These are phyloP conservation scores for Drosophila macrospina DNA, from an alignment of 2,888 invertebrate species.

Conservation along the genomic window DNA sequence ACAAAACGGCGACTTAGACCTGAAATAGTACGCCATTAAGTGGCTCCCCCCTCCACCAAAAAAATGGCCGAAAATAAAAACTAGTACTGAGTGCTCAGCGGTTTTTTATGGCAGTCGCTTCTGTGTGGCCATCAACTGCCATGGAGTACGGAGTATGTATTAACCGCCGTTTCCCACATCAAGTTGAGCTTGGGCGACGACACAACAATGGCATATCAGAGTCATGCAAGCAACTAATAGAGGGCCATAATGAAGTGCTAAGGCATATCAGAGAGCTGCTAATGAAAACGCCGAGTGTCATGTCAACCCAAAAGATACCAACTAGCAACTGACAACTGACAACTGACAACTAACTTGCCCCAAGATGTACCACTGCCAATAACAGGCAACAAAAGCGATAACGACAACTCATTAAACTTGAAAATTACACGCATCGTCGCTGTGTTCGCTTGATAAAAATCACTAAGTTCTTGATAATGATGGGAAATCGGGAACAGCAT, in stretches of 20 bases:
- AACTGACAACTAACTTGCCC: slow-evolving; percentile 21
- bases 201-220: slow-evolving; percentile 70
- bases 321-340: slow-evolving; percentile 3
- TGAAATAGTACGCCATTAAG: slow-evolving; percentile 44
- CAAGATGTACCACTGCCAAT: slow-evolving; percentile 24
- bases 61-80: neutral
- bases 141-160: slow-evolving; percentile 1
- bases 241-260: slow-evolving; percentile 68
- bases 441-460: slow-evolving; percentile 36
- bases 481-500: slow-evolving; percentile 30
- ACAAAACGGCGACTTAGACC: slow-evolving; percentile 39
- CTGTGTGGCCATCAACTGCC: slow-evolving; percentile 52
- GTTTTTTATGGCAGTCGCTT: slow-evolving; percentile 40
- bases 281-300: slow-evolving; percentile 64
- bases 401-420: slow-evolving; percentile 45
- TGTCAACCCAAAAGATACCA: slow-evolving; percentile 45
- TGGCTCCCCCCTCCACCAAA: slow-evolving; percentile 6
- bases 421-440: slow-evolving; percentile 43
- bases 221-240: slow-evolving; percentile 62
- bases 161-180: slow-evolving; percentile 60
- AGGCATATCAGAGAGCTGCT: slow-evolving; percentile 56
- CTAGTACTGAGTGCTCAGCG: slow-evolving; percentile 22
- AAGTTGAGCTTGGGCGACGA: slow-evolving; percentile 30
- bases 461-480: slow-evolving; percentile 54
- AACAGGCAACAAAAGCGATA: slow-evolving; percentile 7